Evolutionary conservation across 1,140 invertebrate genomes (phyloP).

Genomic region (Pseudomyrmex sp.): DNA sequence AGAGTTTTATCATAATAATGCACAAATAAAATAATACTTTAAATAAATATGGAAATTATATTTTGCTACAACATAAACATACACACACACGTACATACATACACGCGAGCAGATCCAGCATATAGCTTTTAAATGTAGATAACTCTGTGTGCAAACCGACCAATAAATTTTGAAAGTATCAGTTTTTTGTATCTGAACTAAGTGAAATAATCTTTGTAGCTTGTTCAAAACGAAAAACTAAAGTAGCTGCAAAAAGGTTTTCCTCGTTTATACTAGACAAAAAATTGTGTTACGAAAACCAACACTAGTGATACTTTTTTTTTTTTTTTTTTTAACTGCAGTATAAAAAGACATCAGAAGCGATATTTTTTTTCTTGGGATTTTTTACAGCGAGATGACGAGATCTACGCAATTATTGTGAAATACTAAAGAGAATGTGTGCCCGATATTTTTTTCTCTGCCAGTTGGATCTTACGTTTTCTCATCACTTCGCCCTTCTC

Average conservation of each 20-base stretch:
- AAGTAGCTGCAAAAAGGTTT: neutral
- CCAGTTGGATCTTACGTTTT: conserved; percentile 21
- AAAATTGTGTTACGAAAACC: conserved; percentile 28
- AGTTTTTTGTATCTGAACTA: neutral
- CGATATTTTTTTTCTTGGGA: conserved; percentile 5
- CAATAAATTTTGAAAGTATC: conserved; percentile 57
- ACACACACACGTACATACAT: too few relatives aligned
- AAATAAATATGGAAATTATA: conserved; percentile 56
- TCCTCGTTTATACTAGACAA: neutral
- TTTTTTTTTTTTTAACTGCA: conserved; percentile 14
- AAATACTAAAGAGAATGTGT: conserved; percentile 31
- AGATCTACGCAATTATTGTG: conserved; percentile 45
- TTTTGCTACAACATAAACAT: neutral
- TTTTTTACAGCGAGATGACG: conserved; percentile 22
- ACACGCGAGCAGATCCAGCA: conserved; percentile 33
- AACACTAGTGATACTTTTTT: neutral
- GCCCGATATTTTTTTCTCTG: conserved; percentile 27
- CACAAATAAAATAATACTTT: neutral
- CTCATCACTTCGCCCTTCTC: conserved; percentile 13
- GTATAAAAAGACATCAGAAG: conserved; percentile 30
- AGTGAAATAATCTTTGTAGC: conserved; percentile 1
- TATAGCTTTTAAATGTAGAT: conserved; percentile 59
- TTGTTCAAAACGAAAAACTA: conserved; percentile 2
- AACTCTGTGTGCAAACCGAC: conserved; percentile 26
- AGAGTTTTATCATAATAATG: neutral